Percentiles rank a stretch among this genome's conserved stretches.
These are phyloP conservation scores for Philereme vetulata DNA, from an alignment of 2,888 invertebrate genomes.

Conservation along the genomic window DNA sequence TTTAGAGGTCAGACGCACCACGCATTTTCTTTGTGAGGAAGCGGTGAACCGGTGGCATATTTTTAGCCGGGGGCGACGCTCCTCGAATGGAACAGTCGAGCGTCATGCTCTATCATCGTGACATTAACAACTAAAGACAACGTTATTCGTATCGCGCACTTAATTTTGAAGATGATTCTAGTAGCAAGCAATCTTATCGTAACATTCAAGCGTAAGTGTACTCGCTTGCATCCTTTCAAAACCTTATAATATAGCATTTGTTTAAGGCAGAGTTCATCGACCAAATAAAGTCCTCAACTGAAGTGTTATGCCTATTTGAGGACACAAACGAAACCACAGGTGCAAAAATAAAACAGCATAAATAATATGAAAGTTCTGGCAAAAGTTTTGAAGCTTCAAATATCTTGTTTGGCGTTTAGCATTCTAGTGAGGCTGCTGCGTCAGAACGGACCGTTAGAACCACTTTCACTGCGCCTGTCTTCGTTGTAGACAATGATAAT, in stretches of 20 bases:
- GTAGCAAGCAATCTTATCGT: no score
- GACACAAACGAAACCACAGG: slow-evolving; percentile 5
- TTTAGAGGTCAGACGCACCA: slow-evolving; percentile 68
- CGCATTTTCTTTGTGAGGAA: slow-evolving; percentile 77
- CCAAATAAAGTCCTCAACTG: slow-evolving; percentile 18
- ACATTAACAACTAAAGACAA: slow-evolving; percentile 40
- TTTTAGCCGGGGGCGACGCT: slow-evolving; percentile 80
- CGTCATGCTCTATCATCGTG: slow-evolving; percentile 49
- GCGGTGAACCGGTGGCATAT: slow-evolving; percentile 73
- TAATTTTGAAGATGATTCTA: slow-evolving; percentile 1
- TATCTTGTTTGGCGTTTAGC: slow-evolving; percentile 15
- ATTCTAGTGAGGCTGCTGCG: slow-evolving; percentile 17
- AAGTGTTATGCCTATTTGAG: slow-evolving; percentile 4
- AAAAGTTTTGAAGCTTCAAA: slow-evolving; percentile 11
- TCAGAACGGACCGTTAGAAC: slow-evolving; percentile 45
- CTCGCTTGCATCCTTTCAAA: neutral
- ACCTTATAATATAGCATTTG: slow-evolving; percentile 1
- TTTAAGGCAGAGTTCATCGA: slow-evolving; percentile 35
- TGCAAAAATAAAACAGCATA: slow-evolving; percentile 22
- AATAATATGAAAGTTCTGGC: slow-evolving; percentile 8
- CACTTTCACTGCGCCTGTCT: slow-evolving; percentile 45
- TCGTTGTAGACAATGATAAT: slow-evolving; percentile 25
- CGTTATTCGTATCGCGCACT: slow-evolving; percentile 21
- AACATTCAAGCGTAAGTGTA: neutral
- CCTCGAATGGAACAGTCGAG: slow-evolving; percentile 37